These are phyloP conservation scores for Benitochromis conjunctus DNA, from an alignment of 2,113 vertebrate species.

Conservation along the genomic window DNA sequence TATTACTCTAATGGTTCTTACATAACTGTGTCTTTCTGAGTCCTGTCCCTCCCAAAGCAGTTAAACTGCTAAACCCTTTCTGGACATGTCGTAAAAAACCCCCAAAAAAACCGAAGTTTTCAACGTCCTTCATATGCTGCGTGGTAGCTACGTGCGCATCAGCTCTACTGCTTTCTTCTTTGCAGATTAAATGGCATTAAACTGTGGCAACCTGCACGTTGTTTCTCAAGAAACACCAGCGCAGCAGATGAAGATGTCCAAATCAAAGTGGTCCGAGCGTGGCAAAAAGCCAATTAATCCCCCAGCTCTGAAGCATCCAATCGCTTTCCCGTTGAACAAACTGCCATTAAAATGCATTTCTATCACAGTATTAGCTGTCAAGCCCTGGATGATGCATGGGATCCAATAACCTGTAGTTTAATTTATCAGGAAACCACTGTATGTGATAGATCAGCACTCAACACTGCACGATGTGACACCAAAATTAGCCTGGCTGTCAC, in stretches of 20 bases:
- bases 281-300: conserved; percentile 3
- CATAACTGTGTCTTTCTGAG: conserved; percentile 2
- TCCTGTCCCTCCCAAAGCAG: background rate
- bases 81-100: background rate
- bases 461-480: background rate
- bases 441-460: conserved; percentile 36
- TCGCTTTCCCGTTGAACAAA: conserved; percentile 1
- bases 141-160: background rate
- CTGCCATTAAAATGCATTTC: conserved; percentile 36
- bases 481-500: conserved; percentile 31
- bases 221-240: background rate
- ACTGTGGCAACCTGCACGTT: background rate
- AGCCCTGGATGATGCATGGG: conserved; percentile 33
- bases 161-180: background rate
- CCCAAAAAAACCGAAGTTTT: no score
- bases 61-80: conserved; percentile 6
- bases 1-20: conserved; percentile 36
- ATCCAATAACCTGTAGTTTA: conserved; percentile 52
- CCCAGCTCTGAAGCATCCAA: background rate
- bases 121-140: background rate
- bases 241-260: background rate
- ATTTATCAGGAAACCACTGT: conserved; percentile 22
- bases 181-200: background rate
- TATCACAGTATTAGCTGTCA: conserved; percentile 40
- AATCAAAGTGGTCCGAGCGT: background rate